Conservation (phyloP, 2,888 invertebrate genomes). For the Marasmarcha lunaedactyla region DNA sequence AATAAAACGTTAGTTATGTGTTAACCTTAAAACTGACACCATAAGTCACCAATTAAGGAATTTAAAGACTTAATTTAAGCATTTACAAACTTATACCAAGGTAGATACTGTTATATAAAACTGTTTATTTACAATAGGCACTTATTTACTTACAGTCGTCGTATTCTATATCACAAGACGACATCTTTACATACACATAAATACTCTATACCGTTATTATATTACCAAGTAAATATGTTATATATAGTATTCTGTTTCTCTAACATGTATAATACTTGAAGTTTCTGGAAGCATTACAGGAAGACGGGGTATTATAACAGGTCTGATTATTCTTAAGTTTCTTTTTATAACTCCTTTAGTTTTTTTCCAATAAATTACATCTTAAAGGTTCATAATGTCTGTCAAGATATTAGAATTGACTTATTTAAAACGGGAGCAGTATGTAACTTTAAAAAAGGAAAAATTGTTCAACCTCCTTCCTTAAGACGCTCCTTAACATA, state of each 20-base stretch:
- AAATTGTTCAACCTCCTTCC: too few species aligned
- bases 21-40: too few species aligned
- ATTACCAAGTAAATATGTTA: constrained; percentile 14
- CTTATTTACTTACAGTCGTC: constrained; percentile 40
- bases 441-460: too few species aligned
- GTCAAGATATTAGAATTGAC: too few species aligned
- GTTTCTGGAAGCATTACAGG: constrained; percentile 1
- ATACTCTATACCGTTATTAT: constrained; percentile 18
- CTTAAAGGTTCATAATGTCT: neutral
- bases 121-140: constrained; percentile 51
- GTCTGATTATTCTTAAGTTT: too few species aligned
- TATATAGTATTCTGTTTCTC: constrained; percentile 8
- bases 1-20: too few species aligned
- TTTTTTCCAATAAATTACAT: neutral
- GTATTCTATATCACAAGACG: constrained; percentile 63
- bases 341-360: too few species aligned
- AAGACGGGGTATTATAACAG: neutral
- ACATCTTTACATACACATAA: constrained; percentile 28
- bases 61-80: too few species aligned
- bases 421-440: too few species aligned
- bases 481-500: too few species aligned
- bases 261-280: neutral
- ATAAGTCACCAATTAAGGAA: too few species aligned
- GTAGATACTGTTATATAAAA: constrained; percentile 17
- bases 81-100: too few species aligned